A percentile compares a stretch with the other conserved stretches of the same genome.
These are phyloP conservation scores for Eonycteris spelaea DNA, from an alignment of 2,113 vertebrate genomes.

Conservation along the genomic window DNA sequence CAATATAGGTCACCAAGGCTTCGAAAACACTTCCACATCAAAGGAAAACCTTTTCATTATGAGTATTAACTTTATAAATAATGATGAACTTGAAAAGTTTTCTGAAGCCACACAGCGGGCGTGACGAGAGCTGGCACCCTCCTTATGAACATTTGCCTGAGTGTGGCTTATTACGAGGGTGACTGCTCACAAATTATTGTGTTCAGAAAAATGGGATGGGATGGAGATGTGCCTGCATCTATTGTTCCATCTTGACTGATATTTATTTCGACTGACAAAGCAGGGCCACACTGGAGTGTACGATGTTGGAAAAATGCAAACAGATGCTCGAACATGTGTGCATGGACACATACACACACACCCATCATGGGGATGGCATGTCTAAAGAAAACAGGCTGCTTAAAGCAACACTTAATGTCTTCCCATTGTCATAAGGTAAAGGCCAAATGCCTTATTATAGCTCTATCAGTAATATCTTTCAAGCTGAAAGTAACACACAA, in stretches of 20 bases:
- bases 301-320: neutral
- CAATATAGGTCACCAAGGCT: conserved; percentile 87
- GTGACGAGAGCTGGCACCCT: neutral
- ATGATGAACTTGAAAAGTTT: conserved; percentile 83
- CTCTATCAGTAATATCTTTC: neutral
- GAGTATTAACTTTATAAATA: conserved; percentile 86
- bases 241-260: neutral
- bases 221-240: neutral
- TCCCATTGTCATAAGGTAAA: neutral
- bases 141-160: neutral
- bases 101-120: conserved; percentile 50
- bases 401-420: neutral
- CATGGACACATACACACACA: neutral
- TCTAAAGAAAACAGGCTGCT: neutral
- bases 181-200: fast-evolving
- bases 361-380: fast-evolving
- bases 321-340: neutral
- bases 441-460: neutral
- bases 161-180: fast-evolving
- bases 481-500: neutral
- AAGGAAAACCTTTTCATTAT: conserved; percentile 82
- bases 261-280: neutral
- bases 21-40: conserved; percentile 82
- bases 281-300: neutral
- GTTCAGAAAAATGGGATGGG: fast-evolving